Conservation (phyloP, 2,113 vertebrate species). For the Pseudolaguvia tuberculata region DNA sequence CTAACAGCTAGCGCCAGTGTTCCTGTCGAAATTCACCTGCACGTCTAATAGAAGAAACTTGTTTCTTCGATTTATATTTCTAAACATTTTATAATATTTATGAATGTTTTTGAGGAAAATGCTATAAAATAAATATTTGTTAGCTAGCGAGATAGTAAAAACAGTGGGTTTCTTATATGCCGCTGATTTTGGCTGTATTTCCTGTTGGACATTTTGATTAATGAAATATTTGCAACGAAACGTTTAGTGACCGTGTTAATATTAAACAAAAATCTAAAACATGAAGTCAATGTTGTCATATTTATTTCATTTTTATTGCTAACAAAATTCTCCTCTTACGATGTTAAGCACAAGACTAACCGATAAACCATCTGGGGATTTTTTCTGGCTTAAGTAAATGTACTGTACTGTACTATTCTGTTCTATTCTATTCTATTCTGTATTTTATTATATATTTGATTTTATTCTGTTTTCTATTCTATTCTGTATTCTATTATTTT, state of each 20-base stretch:
- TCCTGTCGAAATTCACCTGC: constrained; percentile 12
- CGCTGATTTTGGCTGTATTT: neutral
- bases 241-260: neutral
- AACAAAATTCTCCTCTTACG: too few species aligned
- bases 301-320: too few species aligned
- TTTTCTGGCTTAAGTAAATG: too few species aligned
- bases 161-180: neutral
- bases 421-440: too few species aligned
- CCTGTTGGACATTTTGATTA: neutral
- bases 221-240: neutral
- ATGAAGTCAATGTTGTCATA: too few species aligned
- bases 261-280: too few species aligned
- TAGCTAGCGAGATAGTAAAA: neutral
- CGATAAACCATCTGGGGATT: too few species aligned
- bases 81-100: neutral
- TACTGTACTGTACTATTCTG: too few species aligned
- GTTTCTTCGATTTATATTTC: neutral
- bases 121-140: neutral
- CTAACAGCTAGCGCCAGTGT: constrained; percentile 12
- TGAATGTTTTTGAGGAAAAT: neutral
- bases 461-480: too few species aligned
- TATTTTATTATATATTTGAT: too few species aligned
- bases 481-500: too few species aligned
- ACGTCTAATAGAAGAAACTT: neutral
- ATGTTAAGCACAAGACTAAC: too few species aligned